A percentile compares a stretch with the other conserved stretches of the same genome.
phyloP scores from a whole-genome alignment of 1,140 invertebrate species.

The Scaptodrosophila lebanonensis region DNA sequence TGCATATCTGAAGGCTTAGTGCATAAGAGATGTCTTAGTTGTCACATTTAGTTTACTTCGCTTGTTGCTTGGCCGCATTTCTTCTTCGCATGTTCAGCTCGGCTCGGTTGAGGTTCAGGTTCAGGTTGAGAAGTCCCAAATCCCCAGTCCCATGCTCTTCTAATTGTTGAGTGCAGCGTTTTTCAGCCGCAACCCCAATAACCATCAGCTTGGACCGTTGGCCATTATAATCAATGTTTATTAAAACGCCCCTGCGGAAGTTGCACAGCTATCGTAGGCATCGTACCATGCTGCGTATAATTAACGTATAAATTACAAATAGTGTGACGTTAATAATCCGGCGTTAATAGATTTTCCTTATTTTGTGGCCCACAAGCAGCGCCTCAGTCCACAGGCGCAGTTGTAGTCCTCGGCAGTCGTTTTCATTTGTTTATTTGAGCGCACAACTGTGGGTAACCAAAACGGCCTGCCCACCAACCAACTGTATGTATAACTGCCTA shows the following conservation, averaged over 20 bases:
- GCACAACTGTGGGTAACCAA: constrained; percentile 38
- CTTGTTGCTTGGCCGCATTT: constrained; percentile 24
- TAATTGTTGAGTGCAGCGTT: too few species aligned
- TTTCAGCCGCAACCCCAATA: too few species aligned
- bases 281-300: constrained; percentile 43
- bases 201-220: background rate
- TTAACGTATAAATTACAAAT: constrained; percentile 74
- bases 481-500: too few species aligned
- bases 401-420: constrained; percentile 2
- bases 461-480: too few species aligned
- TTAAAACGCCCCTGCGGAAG: background rate
- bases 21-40: background rate
- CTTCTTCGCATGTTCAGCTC: constrained; percentile 3
- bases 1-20: constrained; percentile 39
- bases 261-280: background rate
- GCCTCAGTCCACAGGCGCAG: too few species aligned
- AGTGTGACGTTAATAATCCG: constrained; percentile 72
- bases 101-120: too few species aligned
- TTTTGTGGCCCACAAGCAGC: constrained; percentile 47
- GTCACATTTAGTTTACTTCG: constrained; percentile 26
- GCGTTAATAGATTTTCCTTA: constrained; percentile 70
- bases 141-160: too few species aligned
- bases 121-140: too few species aligned
- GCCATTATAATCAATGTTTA: constrained; percentile 31
- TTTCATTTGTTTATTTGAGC: constrained; percentile 46